phyloP scores from a whole-genome alignment of 2,888 invertebrate species.

The Pasiphila rectangulata region DNA sequence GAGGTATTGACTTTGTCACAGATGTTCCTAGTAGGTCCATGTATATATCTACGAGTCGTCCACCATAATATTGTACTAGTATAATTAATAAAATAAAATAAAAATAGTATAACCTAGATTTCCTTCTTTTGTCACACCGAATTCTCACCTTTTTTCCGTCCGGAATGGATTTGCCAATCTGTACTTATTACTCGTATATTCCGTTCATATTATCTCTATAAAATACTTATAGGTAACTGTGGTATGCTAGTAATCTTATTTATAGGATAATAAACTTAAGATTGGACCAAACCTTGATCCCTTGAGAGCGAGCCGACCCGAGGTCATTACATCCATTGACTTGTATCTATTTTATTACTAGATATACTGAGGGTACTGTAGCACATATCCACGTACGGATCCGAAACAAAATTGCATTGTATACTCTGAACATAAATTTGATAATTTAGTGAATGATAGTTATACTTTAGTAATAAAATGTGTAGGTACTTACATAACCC shows the following conservation, averaged over 20 bases:
- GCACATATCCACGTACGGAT: constrained; percentile 18
- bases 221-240: constrained; percentile 16
- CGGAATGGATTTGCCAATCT: background rate
- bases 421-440: constrained; percentile 9
- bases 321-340: constrained; percentile 51
- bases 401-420: constrained; percentile 19
- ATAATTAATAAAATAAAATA: too few relatives aligned
- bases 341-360: constrained; percentile 47
- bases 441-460: background rate
- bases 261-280: constrained; percentile 50
- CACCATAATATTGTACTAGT: background rate
- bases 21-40: too few relatives aligned
- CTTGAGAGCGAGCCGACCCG: constrained; percentile 40
- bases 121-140: background rate
- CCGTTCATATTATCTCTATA: constrained; percentile 11
- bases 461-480: too few relatives aligned
- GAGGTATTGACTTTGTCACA: too few relatives aligned
- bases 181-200: background rate
- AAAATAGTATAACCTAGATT: background rate
- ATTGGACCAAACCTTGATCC: constrained; percentile 50
- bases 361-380: constrained; percentile 25
- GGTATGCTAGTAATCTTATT: constrained; percentile 26
- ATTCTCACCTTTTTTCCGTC: background rate
- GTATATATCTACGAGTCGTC: background rate
- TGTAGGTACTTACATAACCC: too few relatives aligned